Base-by-base conservation (phyloP, 2,888 invertebrate species). In the Protophormia terraenovae region DNA sequence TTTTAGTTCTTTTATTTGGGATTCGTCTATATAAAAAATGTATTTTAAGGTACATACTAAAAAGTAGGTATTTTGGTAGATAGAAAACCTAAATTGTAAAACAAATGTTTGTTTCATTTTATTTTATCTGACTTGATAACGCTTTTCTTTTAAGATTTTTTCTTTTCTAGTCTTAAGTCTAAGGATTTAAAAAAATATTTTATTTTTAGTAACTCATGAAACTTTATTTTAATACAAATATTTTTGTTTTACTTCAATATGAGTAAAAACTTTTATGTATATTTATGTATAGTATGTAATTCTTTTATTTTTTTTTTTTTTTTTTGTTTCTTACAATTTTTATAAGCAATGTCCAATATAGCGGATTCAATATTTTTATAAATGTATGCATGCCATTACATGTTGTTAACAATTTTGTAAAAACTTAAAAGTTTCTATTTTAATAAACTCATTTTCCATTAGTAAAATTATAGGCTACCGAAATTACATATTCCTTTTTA, bases 31-130 rank as follows among this genome's bases (percentile, higher is more conserved):
- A n/a, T 80, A 87, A 89, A 87, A 89, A 88, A 88, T 89, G 88
- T 88, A 32, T 66, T 64, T 85, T 88, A 89, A 90, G 90, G 90
- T 90, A 90, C 90, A 86, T 89, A 90, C 90, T 90, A 90, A 90
- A 90, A 90, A 90, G 90, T 90, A 90, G 90, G 90, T 90, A 90
- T 84, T 83, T 84, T 77, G 83, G 83, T 90, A 89, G 89, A 89
- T 90, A 88, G 89, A 90, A 89, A 83, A 83, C 67, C 77, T 76
- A 77, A 86, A 85, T 62, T 71, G 38, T 69, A 58, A 85, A 78
- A n/a, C 27, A 64, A 75, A 71, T 41, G 22, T 50, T 60, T 32
- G 10, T 22, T 72, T 50, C 89, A 79, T 87, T 87, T 45, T 83
- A 50, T 66, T 35, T 66, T 38, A 53, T 38, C 38, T 32, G 50